Evolutionary conservation across 2,113 vertebrate species (phyloP).

Genomic region (Solenodon paradoxus): DNA sequence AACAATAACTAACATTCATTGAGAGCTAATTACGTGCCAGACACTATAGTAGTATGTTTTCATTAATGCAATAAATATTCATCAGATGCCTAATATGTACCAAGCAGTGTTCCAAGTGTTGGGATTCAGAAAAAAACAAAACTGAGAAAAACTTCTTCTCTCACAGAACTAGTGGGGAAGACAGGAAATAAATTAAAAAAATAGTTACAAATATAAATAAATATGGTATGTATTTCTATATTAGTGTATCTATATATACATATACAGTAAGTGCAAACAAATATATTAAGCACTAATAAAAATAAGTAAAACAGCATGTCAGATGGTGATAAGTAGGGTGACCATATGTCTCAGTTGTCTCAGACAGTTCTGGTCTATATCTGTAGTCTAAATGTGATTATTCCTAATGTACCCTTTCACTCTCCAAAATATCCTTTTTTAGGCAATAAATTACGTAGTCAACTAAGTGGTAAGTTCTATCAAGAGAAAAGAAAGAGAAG

Average conservation of each 20-base stretch:
- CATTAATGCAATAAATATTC: slow-evolving; percentile 40
- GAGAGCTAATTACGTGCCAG: background rate
- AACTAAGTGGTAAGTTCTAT: background rate
- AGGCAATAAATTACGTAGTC: background rate
- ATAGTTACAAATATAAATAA: background rate
- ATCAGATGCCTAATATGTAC: background rate
- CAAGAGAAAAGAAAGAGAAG: background rate
- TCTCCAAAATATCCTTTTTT: slow-evolving; percentile 1
- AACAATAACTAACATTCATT: slow-evolving; percentile 31
- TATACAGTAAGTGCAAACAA: background rate
- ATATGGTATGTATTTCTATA: background rate
- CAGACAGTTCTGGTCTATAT: background rate
- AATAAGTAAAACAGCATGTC: background rate
- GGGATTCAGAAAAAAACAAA: background rate
- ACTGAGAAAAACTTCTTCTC: background rate
- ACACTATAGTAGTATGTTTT: background rate
- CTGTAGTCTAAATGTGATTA: background rate
- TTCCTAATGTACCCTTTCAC: background rate
- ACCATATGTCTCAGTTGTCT: background rate
- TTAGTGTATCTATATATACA: background rate
- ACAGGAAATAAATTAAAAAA: background rate
- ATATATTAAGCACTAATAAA: background rate
- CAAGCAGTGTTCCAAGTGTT: background rate
- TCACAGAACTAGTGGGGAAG: background rate
- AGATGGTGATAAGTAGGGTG: background rate